Base-by-base conservation (phyloP, 2,797 vertebrate species). In the Telmatherina bonti region DNA sequence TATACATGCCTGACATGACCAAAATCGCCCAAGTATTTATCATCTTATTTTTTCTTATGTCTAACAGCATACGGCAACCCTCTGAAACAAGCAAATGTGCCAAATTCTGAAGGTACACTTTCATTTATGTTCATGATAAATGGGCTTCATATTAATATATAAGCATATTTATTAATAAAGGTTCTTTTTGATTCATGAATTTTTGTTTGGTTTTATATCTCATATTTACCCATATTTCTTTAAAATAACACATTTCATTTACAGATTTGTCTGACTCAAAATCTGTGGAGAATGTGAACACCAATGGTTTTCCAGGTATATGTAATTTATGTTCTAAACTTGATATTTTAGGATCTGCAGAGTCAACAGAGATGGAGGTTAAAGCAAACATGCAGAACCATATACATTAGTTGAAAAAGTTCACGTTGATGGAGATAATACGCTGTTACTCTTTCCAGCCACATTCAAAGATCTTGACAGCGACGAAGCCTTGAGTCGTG, bases 81-180 rank as follows among this genome's bases (percentile, higher is more conserved):
- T 53, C 12, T 45, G 43, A 74, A 12, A 71, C 65, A 70, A 47
- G 59, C 41, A 20, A 71, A 36, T 41, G 67, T 79, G 6, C 56
- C 78, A 47, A 57, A 87, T 29, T 89, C 88, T 33, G 62, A 63
- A 30, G 90, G 90, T 92, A 72, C 13, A 43, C 43, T 53, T 71
- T 51, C 29, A 2, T 62, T 58, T 45, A 26, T 47, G n/a, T 9
- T 47, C 18, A 29, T 53, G 26, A 52, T 5, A 22, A 52, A 53
- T 8, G 7, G 29, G 26, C 15, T 7, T 27, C 16, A 29, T 16
- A 20, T n/a, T 10, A 6, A 15, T 36, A 1, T 26, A 6, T 35
- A 45, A 31, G 35, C 27, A 16, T 33, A 33, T 57, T 57, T 33
- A 47, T 57, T 16, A 13, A 15, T 22, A 29, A 53, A 2, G 13